phyloP scores from a whole-genome alignment of 2,797 vertebrate species.

The Mallotus villosus region DNA sequence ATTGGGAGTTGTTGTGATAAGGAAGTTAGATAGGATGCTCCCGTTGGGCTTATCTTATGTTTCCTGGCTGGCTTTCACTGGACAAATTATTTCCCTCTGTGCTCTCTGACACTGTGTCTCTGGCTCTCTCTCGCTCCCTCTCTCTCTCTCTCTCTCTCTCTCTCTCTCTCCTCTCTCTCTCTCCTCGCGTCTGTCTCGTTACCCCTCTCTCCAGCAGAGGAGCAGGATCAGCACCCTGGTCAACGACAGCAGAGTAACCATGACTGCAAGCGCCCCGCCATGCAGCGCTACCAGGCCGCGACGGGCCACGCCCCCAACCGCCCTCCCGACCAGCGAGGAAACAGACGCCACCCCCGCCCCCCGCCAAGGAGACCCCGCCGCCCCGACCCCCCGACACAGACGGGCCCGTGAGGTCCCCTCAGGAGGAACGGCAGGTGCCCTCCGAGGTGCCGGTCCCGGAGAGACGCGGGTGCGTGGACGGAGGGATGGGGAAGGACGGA shows the following conservation, averaged over 20 bases:
- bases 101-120: neutral
- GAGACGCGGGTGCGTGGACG: slow-evolving; percentile 33
- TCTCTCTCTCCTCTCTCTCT: neutral
- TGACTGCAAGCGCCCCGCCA: slow-evolving; percentile 79
- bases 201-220: slow-evolving; percentile 42
- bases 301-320: slow-evolving; percentile 72
- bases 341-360: slow-evolving; percentile 41
- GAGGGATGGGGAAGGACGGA: slow-evolving; percentile 20
- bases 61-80: too few relatives aligned
- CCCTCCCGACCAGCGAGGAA: slow-evolving; percentile 67
- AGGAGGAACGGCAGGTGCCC: slow-evolving; percentile 31
- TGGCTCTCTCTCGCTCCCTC: too few relatives aligned
- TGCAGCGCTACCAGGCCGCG: slow-evolving; percentile 83
- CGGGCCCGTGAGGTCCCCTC: slow-evolving; percentile 25
- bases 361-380: slow-evolving; percentile 30
- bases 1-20: neutral
- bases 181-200: neutral
- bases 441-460: slow-evolving; percentile 37
- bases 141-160: neutral
- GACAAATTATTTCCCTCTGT: neutral
- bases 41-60: neutral
- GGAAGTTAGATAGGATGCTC: neutral
- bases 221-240: slow-evolving; percentile 47
- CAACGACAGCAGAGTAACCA: slow-evolving; percentile 67
- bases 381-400: slow-evolving; percentile 26